Evolutionary conservation across 2,113 vertebrate species (phyloP), one percentile per base, ranked within the genome.

Genomic region (Leptobrachium leishanense): DNA sequence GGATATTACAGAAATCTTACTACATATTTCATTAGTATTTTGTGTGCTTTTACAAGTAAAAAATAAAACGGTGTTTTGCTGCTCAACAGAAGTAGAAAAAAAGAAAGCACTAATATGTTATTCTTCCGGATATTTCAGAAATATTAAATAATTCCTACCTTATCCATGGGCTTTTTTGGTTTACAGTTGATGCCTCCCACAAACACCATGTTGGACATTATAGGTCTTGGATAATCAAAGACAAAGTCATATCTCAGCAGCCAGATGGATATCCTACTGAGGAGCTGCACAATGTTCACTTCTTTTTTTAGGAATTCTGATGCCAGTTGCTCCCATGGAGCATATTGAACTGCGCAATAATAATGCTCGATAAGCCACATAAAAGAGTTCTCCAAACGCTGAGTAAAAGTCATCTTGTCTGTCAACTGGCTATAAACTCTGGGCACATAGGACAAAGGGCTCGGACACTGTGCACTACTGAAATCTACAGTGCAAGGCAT

Each of bases 401-500:
- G 69, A 1, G 1, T 2, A 67, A 90, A 87, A 5, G 75, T 87
- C 86, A 88, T 88, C 62, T n/a, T 11, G 6, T 85, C 88, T 0
- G 86, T 80, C 20, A 84, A 68, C 0, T 11, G 65, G 0, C 0
- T 81, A 3, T 86, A 72, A 2, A n/a, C 12, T 1, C 79, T 77
- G 0, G 93, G 93, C 11, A 94, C 75, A 7, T 88, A 93, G 1
- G 92, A 94, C 0, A 76, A 82, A 10, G 93, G 92, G 2, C 82
- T 10, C 1, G 91, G 91, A 63, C 89, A 89, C 66, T 88, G 85
- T 67, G 87, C 83, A 0, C 89, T 91, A 15, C 39, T 79, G 0
- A 31, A 0, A 10, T 94, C 90, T 73, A 92, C 69, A 0, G 80
- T 79, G 65, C 91, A 94, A 11, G 92, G 92, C 43, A 94, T 57